Evolutionary conservation across 2,888 invertebrate genomes (phyloP).

Genomic region (Allolobophora icterica): DNA sequence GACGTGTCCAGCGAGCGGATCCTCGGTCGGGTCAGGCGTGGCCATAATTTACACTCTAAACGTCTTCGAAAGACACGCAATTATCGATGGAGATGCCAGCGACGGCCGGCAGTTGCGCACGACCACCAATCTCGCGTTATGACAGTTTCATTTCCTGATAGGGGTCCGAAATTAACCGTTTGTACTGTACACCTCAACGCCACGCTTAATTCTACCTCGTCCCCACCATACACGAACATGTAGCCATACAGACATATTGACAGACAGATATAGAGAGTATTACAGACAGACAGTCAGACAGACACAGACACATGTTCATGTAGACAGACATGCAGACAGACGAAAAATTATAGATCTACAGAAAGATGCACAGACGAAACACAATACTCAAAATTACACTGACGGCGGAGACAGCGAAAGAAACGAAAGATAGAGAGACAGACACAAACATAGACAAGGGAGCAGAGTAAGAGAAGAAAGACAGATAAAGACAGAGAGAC

Average conservation of each 20-base stretch:
- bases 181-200: not conserved
- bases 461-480: too few relatives aligned
- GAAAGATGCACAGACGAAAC: not conserved
- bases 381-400: not conserved
- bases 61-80: slow-evolving; percentile 2
- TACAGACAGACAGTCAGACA: too few relatives aligned
- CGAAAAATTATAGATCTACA: not conserved
- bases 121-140: not conserved
- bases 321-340: not conserved
- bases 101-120: not conserved
- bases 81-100: not conserved
- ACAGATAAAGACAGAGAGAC: too few relatives aligned
- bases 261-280: too few relatives aligned
- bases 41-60: not conserved
- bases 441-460: too few relatives aligned
- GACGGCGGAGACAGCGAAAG: too few relatives aligned
- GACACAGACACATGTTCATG: too few relatives aligned
- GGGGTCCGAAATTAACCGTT: not conserved
- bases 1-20: not conserved
- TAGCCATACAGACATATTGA: not conserved
- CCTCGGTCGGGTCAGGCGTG: not conserved
- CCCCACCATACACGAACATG: not conserved
- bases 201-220: not conserved
- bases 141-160: slow-evolving; percentile 17
- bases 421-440: not conserved